phyloP scores from a whole-genome alignment of 1,140 invertebrate species.

The Leptestheria dahalacensis region DNA sequence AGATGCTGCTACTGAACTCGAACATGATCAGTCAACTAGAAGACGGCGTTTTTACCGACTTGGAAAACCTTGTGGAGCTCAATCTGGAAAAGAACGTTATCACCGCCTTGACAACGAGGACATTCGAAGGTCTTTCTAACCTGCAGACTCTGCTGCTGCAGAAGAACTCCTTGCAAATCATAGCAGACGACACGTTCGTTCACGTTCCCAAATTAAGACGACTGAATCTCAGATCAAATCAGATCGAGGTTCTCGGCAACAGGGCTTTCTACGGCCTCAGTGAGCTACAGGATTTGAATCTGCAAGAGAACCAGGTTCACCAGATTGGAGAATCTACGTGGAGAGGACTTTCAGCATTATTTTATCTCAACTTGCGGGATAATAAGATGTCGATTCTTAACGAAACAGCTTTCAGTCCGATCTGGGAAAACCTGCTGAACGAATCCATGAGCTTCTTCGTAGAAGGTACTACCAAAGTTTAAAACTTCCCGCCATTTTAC shows the following conservation, averaged over 20 bases:
- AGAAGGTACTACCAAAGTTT: background rate
- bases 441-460: background rate
- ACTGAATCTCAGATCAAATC: background rate
- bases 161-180: background rate
- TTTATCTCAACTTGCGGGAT: background rate
- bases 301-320: background rate
- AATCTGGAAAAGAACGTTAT: background rate
- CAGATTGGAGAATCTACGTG: background rate
- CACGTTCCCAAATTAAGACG: background rate
- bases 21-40: background rate
- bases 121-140: background rate
- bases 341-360: background rate
- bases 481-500: background rate
- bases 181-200: background rate
- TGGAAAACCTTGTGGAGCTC: background rate
- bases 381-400: background rate
- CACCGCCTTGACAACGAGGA: background rate
- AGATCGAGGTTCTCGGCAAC: background rate
- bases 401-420: background rate
- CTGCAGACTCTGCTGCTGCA: background rate
- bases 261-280: background rate
- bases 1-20: background rate
- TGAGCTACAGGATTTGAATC: background rate
- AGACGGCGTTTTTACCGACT: background rate
- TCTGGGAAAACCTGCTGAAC: background rate